phyloP scores from a whole-genome alignment of 2,888 invertebrate species.

The Liodrosophila aerea region DNA sequence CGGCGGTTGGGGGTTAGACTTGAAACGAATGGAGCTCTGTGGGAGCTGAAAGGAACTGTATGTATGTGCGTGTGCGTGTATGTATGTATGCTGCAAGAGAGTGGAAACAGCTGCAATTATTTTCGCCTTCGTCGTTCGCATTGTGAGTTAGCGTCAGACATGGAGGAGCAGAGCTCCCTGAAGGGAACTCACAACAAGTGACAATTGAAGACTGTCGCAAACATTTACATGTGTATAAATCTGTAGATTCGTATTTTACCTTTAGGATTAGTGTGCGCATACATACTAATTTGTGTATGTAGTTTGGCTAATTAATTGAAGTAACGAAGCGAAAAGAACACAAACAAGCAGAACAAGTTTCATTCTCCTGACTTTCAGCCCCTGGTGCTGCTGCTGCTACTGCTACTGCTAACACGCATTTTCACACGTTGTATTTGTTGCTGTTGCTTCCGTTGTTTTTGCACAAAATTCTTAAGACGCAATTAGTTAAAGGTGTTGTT shows the following conservation, averaged over 20 bases:
- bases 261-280: slow-evolving; percentile 18
- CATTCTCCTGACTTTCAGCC: slow-evolving; percentile 19
- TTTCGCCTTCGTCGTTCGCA: slow-evolving; percentile 15
- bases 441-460: slow-evolving; percentile 13
- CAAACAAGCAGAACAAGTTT: slow-evolving; percentile 61
- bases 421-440: slow-evolving; percentile 14
- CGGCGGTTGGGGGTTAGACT: slow-evolving; percentile 4
- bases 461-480: slow-evolving; percentile 16
- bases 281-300: slow-evolving; percentile 2
- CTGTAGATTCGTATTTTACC: too few relatives aligned
- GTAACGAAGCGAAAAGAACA: slow-evolving; percentile 65
- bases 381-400: slow-evolving; percentile 1
- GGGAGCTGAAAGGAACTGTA: slow-evolving; percentile 30
- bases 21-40: slow-evolving; percentile 12
- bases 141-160: slow-evolving; percentile 21
- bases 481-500: slow-evolving; percentile 10
- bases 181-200: slow-evolving; percentile 54
- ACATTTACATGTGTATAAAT: too few relatives aligned
- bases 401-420: slow-evolving; percentile 6
- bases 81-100: neutral
- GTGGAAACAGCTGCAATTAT: slow-evolving; percentile 55
- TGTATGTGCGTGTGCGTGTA: slow-evolving; percentile 18
- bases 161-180: slow-evolving; percentile 8
- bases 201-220: slow-evolving; percentile 3
- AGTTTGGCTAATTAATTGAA: slow-evolving; percentile 59